A percentile compares a stretch with the other conserved stretches of the same genome.
Evolutionary conservation across 2,113 vertebrate genomes (phyloP).

Genomic region (Lampris incognitus): DNA sequence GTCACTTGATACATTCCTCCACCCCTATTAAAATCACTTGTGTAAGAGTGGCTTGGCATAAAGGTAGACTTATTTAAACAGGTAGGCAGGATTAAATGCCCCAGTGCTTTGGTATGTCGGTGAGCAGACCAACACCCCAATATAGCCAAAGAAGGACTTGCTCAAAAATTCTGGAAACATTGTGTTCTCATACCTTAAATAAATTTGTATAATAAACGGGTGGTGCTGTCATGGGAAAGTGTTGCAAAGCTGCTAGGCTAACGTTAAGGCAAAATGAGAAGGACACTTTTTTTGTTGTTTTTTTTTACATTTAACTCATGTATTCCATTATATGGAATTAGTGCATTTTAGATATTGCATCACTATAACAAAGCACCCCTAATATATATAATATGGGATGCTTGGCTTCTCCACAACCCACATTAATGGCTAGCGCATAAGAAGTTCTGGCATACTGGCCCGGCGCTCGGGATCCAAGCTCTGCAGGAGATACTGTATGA

Average conservation of each 20-base stretch:
- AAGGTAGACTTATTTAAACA: slow-evolving; percentile 43
- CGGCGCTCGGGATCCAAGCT: slow-evolving; percentile 23
- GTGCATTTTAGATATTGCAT: not conserved
- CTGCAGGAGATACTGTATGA: slow-evolving; percentile 20
- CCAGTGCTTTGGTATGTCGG: slow-evolving; percentile 65
- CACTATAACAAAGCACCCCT: too few species aligned
- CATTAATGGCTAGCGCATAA: not conserved
- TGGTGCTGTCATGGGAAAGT: slow-evolving; percentile 48
- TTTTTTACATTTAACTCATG: too few species aligned
- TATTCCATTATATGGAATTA: too few species aligned
- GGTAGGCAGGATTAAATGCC: slow-evolving; percentile 63
- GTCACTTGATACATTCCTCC: slow-evolving; percentile 45
- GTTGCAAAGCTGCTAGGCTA: slow-evolving; percentile 19
- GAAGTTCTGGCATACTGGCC: not conserved
- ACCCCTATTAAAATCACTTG: slow-evolving; percentile 36
- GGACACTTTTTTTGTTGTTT: not conserved
- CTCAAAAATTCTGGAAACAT: slow-evolving; percentile 53
- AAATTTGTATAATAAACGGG: slow-evolving; percentile 25
- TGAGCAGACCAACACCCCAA: slow-evolving; percentile 42
- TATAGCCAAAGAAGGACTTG: slow-evolving; percentile 62
- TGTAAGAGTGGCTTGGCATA: slow-evolving; percentile 43
- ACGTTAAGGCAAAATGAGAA: slow-evolving; percentile 8
- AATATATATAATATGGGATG: not conserved
- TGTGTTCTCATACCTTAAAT: slow-evolving; percentile 48
- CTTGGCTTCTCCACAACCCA: not conserved